Conservation (phyloP, 2,113 vertebrate genomes). For the Microtus oregoni region DNA sequence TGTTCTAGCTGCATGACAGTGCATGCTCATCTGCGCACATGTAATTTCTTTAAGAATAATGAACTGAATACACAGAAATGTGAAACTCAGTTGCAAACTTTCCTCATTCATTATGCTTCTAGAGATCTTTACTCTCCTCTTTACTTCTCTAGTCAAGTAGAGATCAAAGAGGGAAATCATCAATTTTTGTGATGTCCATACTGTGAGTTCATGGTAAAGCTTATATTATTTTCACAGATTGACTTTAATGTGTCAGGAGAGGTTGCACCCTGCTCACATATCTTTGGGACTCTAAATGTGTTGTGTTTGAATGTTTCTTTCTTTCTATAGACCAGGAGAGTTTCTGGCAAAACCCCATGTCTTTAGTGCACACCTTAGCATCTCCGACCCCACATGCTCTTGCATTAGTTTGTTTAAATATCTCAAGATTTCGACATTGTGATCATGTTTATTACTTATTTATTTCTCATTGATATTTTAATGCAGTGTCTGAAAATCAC, state of each 20-base stretch:
- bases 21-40: background rate
- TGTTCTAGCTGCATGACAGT: background rate
- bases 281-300: background rate
- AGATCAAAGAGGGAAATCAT: background rate
- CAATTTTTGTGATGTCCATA: background rate
- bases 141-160: too few species aligned
- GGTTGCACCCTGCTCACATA: background rate
- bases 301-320: background rate
- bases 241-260: background rate
- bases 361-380: background rate
- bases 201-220: too few species aligned
- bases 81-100: too few species aligned
- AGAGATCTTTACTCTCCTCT: too few species aligned
- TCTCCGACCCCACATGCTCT: background rate
- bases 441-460: background rate
- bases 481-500: background rate
- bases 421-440: background rate
- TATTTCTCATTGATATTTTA: background rate
- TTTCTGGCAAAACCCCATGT: background rate
- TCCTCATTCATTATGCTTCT: too few species aligned
- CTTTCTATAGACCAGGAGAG: background rate
- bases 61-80: too few species aligned
- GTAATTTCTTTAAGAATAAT: background rate
- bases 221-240: background rate
- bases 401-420: background rate